Evolutionary conservation across 2,888 invertebrate genomes (phyloP), one percentile per base, ranked within the genome.

Genomic region (Parnassius apollo): DNA sequence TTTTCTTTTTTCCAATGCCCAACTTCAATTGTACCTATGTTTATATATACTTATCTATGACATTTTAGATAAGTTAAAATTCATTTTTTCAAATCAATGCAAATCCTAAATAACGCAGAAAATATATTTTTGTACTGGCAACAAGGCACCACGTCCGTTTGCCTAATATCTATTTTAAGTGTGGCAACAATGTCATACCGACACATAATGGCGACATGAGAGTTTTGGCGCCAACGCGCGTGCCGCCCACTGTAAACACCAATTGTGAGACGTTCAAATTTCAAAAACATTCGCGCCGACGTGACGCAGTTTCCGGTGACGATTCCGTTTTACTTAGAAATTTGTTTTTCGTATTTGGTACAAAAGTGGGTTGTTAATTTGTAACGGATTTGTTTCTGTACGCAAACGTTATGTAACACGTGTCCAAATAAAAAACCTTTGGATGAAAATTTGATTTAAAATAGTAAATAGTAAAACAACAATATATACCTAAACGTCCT

Each of bases 221-320:
- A 67, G 74, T 80, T 83, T 83, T 77, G 84, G 85, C 84, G 84
- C 83, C 82, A 80, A 78, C 83, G 90, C 83, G 84, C 90, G 90
- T 90, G 90, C 87, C 78, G 77, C 69, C 74, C 80, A 75, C 74
- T 80, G 86, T 89, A 91, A 91, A 90, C 90, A 89, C 75, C 74
- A 77, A 81, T 81, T 73, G 80, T 76, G 75, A 77, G 81, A 81
- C 84, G 90, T 88, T 90, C 87, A 78, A 77, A 86, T 89, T 90
- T 87, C 90, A 87, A 88, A 87, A 90, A 90, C 90, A 90, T 78
- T 76, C 72, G 75, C 72, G 77, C 84, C 85, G 87, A 83, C 87
- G 83, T 88, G 88, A 88, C 87, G 88, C 78, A 80, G 82, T 85
- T 88, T 90, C 90, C 90, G 88, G 86, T 86, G 87, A 85, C 88